phyloP scores from a whole-genome alignment of 2,797 vertebrate genomes.

The Hydrocynus forskahlii region DNA sequence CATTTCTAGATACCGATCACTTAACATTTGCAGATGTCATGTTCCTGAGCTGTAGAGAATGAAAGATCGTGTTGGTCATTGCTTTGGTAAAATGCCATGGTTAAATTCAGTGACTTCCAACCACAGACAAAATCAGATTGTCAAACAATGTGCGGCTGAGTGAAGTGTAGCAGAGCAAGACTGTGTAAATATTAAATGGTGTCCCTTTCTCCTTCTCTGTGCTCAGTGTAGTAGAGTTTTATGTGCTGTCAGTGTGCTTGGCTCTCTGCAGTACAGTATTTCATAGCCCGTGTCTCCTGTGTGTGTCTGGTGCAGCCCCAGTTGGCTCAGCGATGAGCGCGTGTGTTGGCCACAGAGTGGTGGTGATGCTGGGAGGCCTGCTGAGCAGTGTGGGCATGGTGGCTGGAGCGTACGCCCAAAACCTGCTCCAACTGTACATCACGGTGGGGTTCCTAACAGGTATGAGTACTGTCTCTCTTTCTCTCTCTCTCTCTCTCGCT shows the following conservation, averaged over 20 bases:
- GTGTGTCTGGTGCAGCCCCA: slow-evolving; percentile 63
- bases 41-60: slow-evolving; percentile 15
- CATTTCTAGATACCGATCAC: slow-evolving; percentile 17
- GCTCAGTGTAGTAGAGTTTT: slow-evolving; percentile 1
- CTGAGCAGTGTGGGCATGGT: slow-evolving; percentile 66
- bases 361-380: slow-evolving; percentile 71
- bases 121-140: slow-evolving; percentile 2
- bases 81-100: not conserved
- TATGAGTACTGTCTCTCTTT: slow-evolving; percentile 36
- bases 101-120: not conserved
- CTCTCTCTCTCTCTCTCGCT: not conserved
- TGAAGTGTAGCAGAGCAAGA: slow-evolving; percentile 39
- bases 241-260: slow-evolving; percentile 22
- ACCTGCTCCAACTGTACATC: slow-evolving; percentile 68
- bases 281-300: slow-evolving; percentile 28
- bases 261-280: slow-evolving; percentile 26
- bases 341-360: slow-evolving; percentile 62
- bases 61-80: not conserved
- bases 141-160: slow-evolving; percentile 22
- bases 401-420: slow-evolving; percentile 62
- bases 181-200: slow-evolving; percentile 35
- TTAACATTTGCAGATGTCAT: slow-evolving; percentile 32
- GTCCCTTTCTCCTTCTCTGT: slow-evolving; percentile 21
- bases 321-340: slow-evolving; percentile 65
- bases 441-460: slow-evolving; percentile 71